phyloP scores from a whole-genome alignment of 2,888 invertebrate species.

The Morpho achilles region DNA sequence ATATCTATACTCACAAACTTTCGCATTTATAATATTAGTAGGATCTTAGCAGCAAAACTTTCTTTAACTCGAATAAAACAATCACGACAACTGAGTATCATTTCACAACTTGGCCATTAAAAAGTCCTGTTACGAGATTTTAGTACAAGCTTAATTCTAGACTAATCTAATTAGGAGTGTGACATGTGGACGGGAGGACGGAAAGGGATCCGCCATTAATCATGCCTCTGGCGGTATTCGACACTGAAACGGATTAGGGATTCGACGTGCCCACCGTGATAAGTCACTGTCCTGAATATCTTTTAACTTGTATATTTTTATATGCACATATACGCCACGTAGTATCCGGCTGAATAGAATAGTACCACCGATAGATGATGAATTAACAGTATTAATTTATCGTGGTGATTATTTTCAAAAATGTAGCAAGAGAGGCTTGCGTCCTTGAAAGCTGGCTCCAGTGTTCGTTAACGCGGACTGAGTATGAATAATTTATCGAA shows the following conservation, averaged over 20 bases:
- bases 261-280: constrained; percentile 13
- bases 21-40: too few species aligned
- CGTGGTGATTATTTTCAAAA: background rate
- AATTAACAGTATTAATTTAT: too few species aligned
- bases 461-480: constrained; percentile 12
- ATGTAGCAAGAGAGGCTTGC: background rate
- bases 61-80: too few species aligned
- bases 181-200: constrained; percentile 17
- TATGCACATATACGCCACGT: background rate
- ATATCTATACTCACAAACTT: too few species aligned
- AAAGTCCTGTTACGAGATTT: constrained; percentile 3
- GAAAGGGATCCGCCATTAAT: constrained; percentile 25
- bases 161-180: constrained; percentile 10
- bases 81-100: too few species aligned
- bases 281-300: constrained; percentile 1
- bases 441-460: constrained; percentile 9
- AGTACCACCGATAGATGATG: too few species aligned
- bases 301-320: background rate
- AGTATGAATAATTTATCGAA: constrained; percentile 10
- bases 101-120: background rate
- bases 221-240: constrained; percentile 19
- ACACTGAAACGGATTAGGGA: constrained; percentile 20
- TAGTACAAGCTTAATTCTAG: constrained; percentile 8
- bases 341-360: too few species aligned
- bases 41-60: too few species aligned